phyloP scores from a whole-genome alignment of 2,797 vertebrate genomes.

The Hyperoplus immaculatus region DNA sequence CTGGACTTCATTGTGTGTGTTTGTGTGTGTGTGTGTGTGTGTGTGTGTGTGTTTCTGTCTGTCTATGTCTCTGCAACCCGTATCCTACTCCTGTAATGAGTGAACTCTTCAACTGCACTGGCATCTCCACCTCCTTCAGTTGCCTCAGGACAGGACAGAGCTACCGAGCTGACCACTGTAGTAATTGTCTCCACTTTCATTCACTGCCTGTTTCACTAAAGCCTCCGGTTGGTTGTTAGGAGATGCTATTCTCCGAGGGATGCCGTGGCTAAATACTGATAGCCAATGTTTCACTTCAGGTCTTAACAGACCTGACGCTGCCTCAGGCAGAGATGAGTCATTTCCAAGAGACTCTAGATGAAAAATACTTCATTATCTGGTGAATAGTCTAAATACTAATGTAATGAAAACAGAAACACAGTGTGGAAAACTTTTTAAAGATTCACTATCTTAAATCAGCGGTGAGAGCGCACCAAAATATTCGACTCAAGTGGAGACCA shows the following conservation, averaged over 20 bases:
- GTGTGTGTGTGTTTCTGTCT: constrained; percentile 23
- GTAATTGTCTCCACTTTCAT: constrained; percentile 69
- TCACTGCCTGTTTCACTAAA: constrained; percentile 54
- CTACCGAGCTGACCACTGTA: constrained; percentile 67
- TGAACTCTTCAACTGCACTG: constrained; percentile 49
- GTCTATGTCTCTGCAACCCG: constrained; percentile 23
- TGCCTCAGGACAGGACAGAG: constrained; percentile 74
- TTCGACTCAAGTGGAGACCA: not conserved
- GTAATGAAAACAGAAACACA: constrained; percentile 1
- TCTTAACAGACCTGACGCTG: constrained; percentile 51
- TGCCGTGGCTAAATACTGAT: constrained; percentile 49
- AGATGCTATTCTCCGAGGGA: constrained; percentile 55
- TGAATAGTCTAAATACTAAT: constrained; percentile 24
- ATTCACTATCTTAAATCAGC: constrained; percentile 13
- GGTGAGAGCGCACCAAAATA: not conserved
- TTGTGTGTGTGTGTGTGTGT: constrained; percentile 9
- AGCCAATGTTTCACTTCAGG: constrained; percentile 48
- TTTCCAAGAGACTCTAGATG: constrained; percentile 57
- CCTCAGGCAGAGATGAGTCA: constrained; percentile 59
- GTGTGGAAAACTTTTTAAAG: not conserved
- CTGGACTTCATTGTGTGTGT: constrained; percentile 25
- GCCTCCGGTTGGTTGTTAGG: constrained; percentile 57
- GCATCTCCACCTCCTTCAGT: constrained; percentile 40
- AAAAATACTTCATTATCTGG: constrained; percentile 54
- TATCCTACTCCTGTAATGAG: constrained; percentile 53